Conservation (phyloP, 1,140 invertebrate species). For the Bilobella aurantiaca region DNA sequence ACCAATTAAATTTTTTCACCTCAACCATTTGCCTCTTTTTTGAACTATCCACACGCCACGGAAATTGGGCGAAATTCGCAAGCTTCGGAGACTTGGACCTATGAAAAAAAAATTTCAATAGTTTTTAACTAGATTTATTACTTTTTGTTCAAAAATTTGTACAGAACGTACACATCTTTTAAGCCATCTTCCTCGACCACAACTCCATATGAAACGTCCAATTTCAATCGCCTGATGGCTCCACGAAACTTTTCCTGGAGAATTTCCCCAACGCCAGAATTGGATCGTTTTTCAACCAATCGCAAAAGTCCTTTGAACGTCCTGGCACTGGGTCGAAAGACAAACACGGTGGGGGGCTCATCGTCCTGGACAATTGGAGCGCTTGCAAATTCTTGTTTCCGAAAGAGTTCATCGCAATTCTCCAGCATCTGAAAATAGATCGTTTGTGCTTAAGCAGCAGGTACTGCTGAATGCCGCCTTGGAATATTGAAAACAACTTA, state of each 20-base stretch:
- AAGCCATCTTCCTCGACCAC: background rate
- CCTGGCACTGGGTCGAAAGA: background rate
- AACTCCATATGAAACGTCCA: background rate
- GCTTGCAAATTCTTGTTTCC: background rate
- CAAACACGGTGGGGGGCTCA: background rate
- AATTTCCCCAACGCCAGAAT: background rate
- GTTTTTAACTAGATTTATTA: too few species aligned
- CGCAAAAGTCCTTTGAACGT: background rate
- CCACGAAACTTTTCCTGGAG: background rate
- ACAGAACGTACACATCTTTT: too few species aligned
- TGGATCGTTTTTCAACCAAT: background rate
- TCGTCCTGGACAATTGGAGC: background rate
- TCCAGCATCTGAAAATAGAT: conserved; percentile 1
- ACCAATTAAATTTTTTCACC: background rate
- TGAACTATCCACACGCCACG: background rate
- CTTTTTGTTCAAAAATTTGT: too few species aligned
- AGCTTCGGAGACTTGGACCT: background rate
- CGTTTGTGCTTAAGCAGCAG: too few species aligned
- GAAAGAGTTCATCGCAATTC: conserved; percentile 3
- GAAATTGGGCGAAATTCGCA: background rate
- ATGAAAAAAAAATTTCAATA: background rate
- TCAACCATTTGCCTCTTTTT: background rate
- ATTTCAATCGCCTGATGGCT: background rate
- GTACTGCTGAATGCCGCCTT: too few species aligned
- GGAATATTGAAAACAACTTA: too few species aligned